Percentiles rank a stretch among this genome's conserved stretches.
Conservation (phyloP, 2,113 vertebrate species). For the Butastur rufipennis region DNA sequence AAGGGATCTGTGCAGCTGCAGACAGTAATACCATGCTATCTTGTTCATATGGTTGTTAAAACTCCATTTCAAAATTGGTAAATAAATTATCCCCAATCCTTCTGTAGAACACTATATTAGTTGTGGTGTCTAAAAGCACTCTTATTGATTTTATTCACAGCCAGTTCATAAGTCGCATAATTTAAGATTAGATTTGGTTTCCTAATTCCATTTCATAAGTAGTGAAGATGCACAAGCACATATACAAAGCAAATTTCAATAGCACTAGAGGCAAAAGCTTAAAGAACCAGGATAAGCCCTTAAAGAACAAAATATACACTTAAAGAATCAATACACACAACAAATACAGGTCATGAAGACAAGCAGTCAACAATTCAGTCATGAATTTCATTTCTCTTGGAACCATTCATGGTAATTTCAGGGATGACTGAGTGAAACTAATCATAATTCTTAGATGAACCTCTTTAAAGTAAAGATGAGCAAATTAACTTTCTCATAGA, state of each 20-base stretch:
- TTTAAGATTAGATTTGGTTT: background rate
- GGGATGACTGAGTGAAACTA: background rate
- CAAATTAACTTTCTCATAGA: background rate
- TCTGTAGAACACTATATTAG: background rate
- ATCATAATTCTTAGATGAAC: background rate
- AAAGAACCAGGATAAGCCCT: accelerated
- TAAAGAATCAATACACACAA: background rate
- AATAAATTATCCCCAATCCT: background rate
- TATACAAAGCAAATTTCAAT: background rate
- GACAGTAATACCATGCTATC: background rate
- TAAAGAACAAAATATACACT: background rate
- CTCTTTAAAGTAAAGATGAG: background rate
- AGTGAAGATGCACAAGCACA: background rate
- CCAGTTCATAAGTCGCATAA: accelerated
- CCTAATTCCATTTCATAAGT: background rate
- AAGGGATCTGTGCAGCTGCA: background rate
- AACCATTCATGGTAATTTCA: background rate
- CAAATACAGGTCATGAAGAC: background rate
- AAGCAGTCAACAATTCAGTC: background rate
- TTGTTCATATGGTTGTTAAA: background rate
- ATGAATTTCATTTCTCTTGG: background rate
- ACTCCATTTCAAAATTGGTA: background rate
- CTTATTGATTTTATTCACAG: background rate
- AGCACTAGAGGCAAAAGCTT: background rate
- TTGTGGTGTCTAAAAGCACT: background rate